phyloP scores from a whole-genome alignment of 2,113 vertebrate genomes.

The Tragelaphus scriptus region DNA sequence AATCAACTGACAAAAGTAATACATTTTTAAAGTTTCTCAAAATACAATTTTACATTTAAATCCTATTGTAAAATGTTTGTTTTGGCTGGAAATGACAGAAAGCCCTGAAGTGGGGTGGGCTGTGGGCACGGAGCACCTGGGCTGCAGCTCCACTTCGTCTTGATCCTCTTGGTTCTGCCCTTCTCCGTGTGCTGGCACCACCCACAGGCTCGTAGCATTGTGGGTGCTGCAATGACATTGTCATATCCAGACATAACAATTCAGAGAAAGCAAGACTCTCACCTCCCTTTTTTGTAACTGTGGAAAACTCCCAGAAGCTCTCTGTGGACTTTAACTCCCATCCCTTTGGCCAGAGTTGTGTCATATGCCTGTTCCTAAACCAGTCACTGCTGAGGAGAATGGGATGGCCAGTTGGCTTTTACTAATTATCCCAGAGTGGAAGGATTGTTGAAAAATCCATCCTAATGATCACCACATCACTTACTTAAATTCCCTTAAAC shows the following conservation, averaged over 20 bases:
- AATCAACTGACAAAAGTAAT: neutral
- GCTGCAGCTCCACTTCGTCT: neutral
- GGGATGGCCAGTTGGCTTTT: neutral
- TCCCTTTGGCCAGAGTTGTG: neutral
- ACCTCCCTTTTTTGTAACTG: neutral
- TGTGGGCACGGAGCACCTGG: fast-evolving
- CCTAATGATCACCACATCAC: neutral
- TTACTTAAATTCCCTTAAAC: neutral
- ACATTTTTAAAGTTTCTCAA: neutral
- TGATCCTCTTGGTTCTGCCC: neutral
- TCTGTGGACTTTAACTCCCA: neutral
- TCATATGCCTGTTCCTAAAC: neutral
- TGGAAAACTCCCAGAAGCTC: neutral
- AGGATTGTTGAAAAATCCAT: neutral
- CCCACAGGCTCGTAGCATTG: neutral
- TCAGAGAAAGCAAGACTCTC: neutral
- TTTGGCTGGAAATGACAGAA: neutral
- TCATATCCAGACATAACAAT: neutral
- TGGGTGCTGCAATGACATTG: neutral
- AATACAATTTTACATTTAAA: neutral
- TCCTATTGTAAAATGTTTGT: neutral
- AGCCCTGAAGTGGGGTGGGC: neutral
- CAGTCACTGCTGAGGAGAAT: neutral
- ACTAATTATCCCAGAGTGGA: neutral
- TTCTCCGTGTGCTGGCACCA: neutral